These are phyloP conservation scores for Nautilus pompilius DNA, from an alignment of 1,140 invertebrate genomes.

Conservation along the genomic window DNA sequence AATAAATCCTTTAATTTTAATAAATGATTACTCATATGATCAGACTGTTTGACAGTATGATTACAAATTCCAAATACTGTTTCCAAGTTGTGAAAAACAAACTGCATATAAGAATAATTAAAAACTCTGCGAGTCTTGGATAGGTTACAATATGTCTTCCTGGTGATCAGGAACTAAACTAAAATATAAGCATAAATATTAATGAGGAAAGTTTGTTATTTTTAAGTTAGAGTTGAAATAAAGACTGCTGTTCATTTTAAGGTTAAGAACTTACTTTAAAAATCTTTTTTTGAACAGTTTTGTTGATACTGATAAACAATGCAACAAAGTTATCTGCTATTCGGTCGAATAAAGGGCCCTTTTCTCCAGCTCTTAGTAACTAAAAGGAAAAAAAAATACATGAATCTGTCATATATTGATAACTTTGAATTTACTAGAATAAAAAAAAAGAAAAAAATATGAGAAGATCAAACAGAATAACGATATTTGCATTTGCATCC, in stretches of 20 bases:
- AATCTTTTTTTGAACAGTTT: constrained; percentile 53
- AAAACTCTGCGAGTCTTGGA: not conserved
- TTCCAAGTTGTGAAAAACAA: no score
- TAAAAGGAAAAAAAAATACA: constrained; percentile 17
- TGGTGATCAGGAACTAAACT: not conserved
- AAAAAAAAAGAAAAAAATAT: no score
- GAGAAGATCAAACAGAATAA: no score
- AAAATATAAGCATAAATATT: not conserved
- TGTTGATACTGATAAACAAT: constrained; percentile 49
- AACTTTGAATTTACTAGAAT: no score
- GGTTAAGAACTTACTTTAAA: constrained; percentile 42
- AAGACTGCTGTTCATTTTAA: no score
- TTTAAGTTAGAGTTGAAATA: no score
- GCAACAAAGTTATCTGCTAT: constrained; percentile 53
- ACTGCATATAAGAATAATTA: not conserved
- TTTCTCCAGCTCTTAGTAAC: constrained; percentile 29
- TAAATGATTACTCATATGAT: no score
- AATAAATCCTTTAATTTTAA: no score
- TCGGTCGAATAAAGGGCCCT: constrained; percentile 45
- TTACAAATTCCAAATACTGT: no score
- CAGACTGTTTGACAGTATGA: no score
- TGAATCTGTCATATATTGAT: not conserved
- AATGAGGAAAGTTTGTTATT: no score
- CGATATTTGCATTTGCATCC: no score
- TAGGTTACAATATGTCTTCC: not conserved